Base-by-base conservation (phyloP, 2,888 invertebrate species). In the Drosophila flavopinicola region DNA sequence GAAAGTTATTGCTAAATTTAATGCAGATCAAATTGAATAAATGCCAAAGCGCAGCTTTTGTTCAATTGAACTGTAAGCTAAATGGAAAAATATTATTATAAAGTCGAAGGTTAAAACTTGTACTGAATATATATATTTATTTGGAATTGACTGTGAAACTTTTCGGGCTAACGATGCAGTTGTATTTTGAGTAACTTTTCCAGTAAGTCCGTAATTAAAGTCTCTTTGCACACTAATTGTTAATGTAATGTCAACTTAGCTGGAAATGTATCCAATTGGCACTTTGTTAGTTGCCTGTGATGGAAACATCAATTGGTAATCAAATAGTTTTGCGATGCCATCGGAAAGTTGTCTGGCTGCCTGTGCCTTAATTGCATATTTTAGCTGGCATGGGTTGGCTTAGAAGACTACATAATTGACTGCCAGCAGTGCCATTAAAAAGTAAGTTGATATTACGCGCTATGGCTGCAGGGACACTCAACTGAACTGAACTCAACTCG, bases 371-470 rank as follows among this genome's bases (percentile, higher is more conserved):
- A 79, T 83, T 83, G 86, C 84, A 72, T 83, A 82, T 72, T 72
- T 72, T 56, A 66, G 83, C 54, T 47, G 39, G 44, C 57, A 27
- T 37, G 37, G 54, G n/a, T 42, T 54, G 56, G 77, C 64, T 57
- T 70, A 71, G 66, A 48, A 64, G 82, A 78, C 78, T 70, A 78
- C 66, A 66, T 78, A 85, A 85, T 85, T 85, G 79, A 79, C 76
- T 78, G 75, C 59, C 78, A 54, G 66, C 65, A 57, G 60, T 56
- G 78, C 80, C 85, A 82, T 82, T 82, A 82, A 82, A 82, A 82
- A 57, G 80, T 84, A 82, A 82, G 72, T 82, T 84, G 87, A 82
- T 82, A 84, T 85, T 68, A 68, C 65, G 78, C 85, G 78, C 68
- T 17, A 53, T 51, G 41, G 44, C 68, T 67, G 49, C 44, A 56